A percentile compares a stretch with the other conserved stretches of the same genome.
Evolutionary conservation across 2,797 vertebrate species (phyloP).

Genomic region (Triplophysa yarkandensis): DNA sequence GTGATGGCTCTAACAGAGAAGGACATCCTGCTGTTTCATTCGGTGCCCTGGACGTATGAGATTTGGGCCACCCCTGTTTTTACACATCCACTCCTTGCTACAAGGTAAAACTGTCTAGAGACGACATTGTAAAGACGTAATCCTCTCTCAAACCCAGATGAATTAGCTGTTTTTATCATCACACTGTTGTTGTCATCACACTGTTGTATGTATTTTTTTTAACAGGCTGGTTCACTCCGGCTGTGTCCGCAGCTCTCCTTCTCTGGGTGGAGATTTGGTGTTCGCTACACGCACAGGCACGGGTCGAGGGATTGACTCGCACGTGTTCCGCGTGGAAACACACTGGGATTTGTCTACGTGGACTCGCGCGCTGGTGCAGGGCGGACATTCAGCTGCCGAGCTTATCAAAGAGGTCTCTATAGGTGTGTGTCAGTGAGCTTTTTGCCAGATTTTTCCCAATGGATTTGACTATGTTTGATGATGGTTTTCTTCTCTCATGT

Average conservation of each 20-base stretch:
- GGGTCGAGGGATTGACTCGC: slow-evolving; percentile 90
- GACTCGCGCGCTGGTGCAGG: slow-evolving; percentile 91
- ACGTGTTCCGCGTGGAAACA: slow-evolving; percentile 91
- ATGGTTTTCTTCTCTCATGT: background rate
- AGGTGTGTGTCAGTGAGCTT: slow-evolving; percentile 73
- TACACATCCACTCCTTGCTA: slow-evolving; percentile 91
- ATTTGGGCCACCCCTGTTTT: slow-evolving; percentile 88
- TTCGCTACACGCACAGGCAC: slow-evolving; percentile 92
- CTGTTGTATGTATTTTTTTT: background rate
- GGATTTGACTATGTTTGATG: too few relatives aligned
- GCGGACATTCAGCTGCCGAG: slow-evolving; percentile 86
- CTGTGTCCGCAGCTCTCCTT: slow-evolving; percentile 81
- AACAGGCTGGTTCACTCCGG: slow-evolving; percentile 88
- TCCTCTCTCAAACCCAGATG: too few relatives aligned
- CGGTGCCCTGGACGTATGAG: slow-evolving; percentile 89
- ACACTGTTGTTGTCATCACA: too few relatives aligned
- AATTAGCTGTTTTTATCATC: too few relatives aligned
- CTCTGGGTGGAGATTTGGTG: slow-evolving; percentile 85
- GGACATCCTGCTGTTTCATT: slow-evolving; percentile 91
- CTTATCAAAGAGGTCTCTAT: slow-evolving; percentile 93
- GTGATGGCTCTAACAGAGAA: slow-evolving; percentile 94
- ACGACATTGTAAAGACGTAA: too few relatives aligned
- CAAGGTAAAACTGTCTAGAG: slow-evolving; percentile 76
- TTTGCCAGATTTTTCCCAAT: too few relatives aligned
- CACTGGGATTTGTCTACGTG: slow-evolving; percentile 93